Evolutionary conservation across 2,113 vertebrate genomes (phyloP).

Genomic region (Trematomus loennbergii): DNA sequence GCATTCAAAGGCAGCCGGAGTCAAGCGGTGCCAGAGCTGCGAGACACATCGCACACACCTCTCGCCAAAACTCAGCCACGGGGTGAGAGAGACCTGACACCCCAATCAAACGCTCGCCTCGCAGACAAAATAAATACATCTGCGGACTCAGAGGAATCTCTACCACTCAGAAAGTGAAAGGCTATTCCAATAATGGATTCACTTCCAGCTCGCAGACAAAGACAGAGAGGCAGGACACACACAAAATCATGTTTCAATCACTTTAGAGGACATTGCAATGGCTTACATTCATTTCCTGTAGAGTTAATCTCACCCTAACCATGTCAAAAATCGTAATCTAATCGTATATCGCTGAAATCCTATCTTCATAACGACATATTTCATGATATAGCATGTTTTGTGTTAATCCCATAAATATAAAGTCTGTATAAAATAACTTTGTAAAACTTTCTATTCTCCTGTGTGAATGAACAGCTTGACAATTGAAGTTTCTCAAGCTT

Average conservation of each 20-base stretch:
- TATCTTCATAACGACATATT: too few species aligned
- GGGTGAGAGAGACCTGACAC: slow-evolving; percentile 56
- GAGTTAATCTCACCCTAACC: too few species aligned
- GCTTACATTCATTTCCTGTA: too few species aligned
- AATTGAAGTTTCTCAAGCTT: too few species aligned
- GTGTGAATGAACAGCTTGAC: too few species aligned
- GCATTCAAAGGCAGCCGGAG: slow-evolving; percentile 82
- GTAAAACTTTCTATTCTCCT: too few species aligned
- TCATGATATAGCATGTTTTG: too few species aligned
- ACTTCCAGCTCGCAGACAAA: slow-evolving; percentile 51
- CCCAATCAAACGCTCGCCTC: slow-evolving; percentile 53
- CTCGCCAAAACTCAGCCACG: slow-evolving; percentile 64
- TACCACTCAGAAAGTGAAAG: slow-evolving; percentile 58
- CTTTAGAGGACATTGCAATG: too few species aligned
- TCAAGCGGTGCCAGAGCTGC: slow-evolving; percentile 73
- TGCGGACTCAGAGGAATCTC: slow-evolving; percentile 38
- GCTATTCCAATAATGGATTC: slow-evolving; percentile 71
- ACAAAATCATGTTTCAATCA: background rate
- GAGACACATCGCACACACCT: slow-evolving; percentile 67
- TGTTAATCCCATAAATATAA: too few species aligned
- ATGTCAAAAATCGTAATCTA: too few species aligned
- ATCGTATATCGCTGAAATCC: too few species aligned
- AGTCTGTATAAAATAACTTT: too few species aligned
- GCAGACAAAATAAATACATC: slow-evolving; percentile 40
- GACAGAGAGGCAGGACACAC: slow-evolving; percentile 34